phyloP scores from a whole-genome alignment of 2,888 invertebrate species.

The Disparrhopalites patrizii region DNA sequence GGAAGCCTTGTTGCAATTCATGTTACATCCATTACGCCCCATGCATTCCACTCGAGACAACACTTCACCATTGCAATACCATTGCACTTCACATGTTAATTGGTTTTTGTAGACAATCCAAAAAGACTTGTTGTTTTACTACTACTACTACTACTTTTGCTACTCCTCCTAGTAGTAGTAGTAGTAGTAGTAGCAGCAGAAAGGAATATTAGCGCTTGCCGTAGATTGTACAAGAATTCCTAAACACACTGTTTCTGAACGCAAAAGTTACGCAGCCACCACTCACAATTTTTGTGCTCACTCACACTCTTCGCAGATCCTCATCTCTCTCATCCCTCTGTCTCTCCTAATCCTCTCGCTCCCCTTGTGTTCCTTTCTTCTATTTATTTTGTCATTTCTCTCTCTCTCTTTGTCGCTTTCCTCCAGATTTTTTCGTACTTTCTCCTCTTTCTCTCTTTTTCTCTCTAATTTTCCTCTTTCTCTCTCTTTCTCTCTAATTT shows the following conservation, averaged over 20 bases:
- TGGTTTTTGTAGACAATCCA: conserved; percentile 15
- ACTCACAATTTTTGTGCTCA: not conserved
- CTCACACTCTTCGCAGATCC: not conserved
- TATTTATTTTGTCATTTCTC: too few relatives aligned
- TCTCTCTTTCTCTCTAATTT: not conserved
- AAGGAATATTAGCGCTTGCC: too few relatives aligned
- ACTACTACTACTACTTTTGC: too few relatives aligned
- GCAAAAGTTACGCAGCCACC: conserved; percentile 3
- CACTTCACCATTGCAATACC: conserved; percentile 17
- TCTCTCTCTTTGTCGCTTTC: too few relatives aligned
- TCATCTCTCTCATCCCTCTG: not conserved
- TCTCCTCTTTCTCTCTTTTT: not conserved
- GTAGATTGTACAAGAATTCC: not conserved
- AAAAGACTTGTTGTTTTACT: conserved; percentile 14
- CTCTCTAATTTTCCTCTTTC: not conserved
- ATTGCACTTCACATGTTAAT: conserved; percentile 22
- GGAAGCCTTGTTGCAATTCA: conserved; percentile 28
- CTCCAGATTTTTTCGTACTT: not conserved
- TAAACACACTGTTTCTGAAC: not conserved
- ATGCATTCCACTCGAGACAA: conserved; percentile 19
- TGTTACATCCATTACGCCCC: conserved; percentile 27
- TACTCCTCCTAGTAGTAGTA: too few relatives aligned
- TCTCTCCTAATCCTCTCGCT: too few relatives aligned
- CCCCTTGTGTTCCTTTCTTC: too few relatives aligned
- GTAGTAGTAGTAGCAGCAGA: too few relatives aligned